Conservation (phyloP, 2,888 invertebrate species). For the Chloroclysta siterata region DNA sequence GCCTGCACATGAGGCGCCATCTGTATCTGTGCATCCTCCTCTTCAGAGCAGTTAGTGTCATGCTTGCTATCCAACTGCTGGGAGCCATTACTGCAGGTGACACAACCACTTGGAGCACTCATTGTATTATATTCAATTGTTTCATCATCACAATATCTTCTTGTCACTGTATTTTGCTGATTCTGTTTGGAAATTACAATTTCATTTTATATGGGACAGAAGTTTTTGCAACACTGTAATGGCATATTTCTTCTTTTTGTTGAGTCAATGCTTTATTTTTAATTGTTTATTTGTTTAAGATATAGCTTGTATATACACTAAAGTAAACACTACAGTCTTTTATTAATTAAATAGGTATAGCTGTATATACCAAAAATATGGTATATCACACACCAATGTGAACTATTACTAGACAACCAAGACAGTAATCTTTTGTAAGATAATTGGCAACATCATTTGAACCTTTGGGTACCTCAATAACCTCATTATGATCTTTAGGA, state of each 20-base stretch:
- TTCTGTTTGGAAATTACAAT: constrained; percentile 19
- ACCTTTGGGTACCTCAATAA: neutral
- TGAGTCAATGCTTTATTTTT: no score
- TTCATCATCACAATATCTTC: constrained; percentile 34
- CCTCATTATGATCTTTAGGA: neutral
- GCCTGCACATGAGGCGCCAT: constrained; percentile 86
- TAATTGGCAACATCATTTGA: constrained; percentile 8
- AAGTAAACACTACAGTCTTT: no score
- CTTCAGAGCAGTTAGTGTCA: constrained; percentile 76
- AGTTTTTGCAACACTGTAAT: no score
- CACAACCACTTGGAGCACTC: constrained; percentile 79
- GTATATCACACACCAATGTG: no score
- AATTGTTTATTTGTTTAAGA: no score
- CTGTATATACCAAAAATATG: no score
- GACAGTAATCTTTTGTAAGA: constrained; percentile 7
- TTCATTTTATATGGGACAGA: neutral
- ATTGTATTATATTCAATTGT: constrained; percentile 55
- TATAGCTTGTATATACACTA: no score
- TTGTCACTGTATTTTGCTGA: constrained; percentile 3
- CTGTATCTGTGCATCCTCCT: constrained; percentile 77
- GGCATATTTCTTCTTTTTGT: no score
- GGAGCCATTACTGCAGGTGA: constrained; percentile 75
- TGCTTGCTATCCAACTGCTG: constrained; percentile 74
- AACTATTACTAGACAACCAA: neutral
- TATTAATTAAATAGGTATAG: no score